Evolutionary conservation across 2,797 vertebrate species (phyloP).

Genomic region (Takifugu rubripes): DNA sequence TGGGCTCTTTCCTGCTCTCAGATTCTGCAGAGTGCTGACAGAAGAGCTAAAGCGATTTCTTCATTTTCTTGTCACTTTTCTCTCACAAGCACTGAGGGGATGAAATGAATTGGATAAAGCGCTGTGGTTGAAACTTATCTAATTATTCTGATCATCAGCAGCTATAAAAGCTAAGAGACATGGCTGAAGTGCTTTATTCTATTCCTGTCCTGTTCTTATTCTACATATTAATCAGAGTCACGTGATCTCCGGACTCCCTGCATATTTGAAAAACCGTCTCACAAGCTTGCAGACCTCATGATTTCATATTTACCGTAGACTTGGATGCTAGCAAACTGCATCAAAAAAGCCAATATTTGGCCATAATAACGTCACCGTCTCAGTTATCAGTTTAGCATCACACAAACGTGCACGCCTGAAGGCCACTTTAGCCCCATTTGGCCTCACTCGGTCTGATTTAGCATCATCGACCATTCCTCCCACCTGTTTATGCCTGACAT

Average conservation of each 20-base stretch:
- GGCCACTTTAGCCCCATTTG: constrained; percentile 50
- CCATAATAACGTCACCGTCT: constrained; percentile 11
- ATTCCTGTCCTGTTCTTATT: constrained; percentile 7
- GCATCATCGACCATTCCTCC: constrained; percentile 22
- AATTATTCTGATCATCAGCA: constrained; percentile 62
- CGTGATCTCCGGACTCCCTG: constrained; percentile 6
- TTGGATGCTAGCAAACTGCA: too few species aligned
- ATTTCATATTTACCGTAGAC: too few species aligned
- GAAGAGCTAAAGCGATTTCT: constrained; percentile 51
- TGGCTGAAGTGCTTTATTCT: constrained; percentile 32
- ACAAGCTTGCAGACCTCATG: background rate
- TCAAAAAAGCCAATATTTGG: too few species aligned
- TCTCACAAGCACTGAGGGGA: constrained; percentile 54
- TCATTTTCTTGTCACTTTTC: constrained; percentile 58
- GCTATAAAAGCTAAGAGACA: constrained; percentile 37
- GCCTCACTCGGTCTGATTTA: constrained; percentile 49
- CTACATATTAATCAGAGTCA: constrained; percentile 27
- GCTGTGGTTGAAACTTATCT: constrained; percentile 41
- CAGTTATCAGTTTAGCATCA: constrained; percentile 23
- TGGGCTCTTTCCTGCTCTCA: constrained; percentile 12
- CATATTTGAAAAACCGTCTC: constrained; percentile 4
- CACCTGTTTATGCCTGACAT: constrained; percentile 30
- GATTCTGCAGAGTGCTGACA: constrained; percentile 47
- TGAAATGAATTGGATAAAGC: constrained; percentile 52
- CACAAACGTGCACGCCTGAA: constrained; percentile 32